Evolutionary conservation across 92 coral and sea anemone species (phyloP).

Genomic region (Meandrina meandrites): DNA sequence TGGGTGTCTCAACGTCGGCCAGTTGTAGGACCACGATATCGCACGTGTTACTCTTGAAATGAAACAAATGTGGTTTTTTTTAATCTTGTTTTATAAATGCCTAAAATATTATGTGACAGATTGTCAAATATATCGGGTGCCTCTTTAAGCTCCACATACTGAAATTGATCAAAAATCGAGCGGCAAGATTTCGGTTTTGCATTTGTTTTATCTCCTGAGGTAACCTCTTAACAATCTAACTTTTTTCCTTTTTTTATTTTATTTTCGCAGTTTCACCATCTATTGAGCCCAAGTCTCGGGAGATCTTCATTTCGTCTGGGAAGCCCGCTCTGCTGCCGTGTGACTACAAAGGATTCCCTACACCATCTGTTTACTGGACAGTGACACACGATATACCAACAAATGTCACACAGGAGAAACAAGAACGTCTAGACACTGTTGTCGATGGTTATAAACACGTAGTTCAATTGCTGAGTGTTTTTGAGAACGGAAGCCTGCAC

Average conservation of each 20-base stretch:
- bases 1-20: too few species aligned
- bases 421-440: neutral
- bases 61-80: too few species aligned
- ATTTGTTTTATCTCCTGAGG: too few species aligned
- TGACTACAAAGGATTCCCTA: conserved; percentile 35
- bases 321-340: conserved; percentile 35
- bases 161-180: too few species aligned
- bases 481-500: conserved; percentile 36
- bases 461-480: neutral
- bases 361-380: conserved; percentile 45
- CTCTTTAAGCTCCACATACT: too few species aligned
- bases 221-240: too few species aligned
- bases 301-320: neutral
- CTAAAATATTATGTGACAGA: too few species aligned
- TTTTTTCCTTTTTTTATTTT: neutral
- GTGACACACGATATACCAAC: neutral
- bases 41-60: neutral
- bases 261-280: conserved; percentile 1
- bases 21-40: neutral
- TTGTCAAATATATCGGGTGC: too few species aligned
- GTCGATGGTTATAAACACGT: neutral
- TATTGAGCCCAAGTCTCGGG: neutral
- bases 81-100: too few species aligned
- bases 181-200: too few species aligned
- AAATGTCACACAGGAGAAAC: neutral